phyloP scores from a whole-genome alignment of 2,113 vertebrate genomes.

The Corythornis cristatus region DNA sequence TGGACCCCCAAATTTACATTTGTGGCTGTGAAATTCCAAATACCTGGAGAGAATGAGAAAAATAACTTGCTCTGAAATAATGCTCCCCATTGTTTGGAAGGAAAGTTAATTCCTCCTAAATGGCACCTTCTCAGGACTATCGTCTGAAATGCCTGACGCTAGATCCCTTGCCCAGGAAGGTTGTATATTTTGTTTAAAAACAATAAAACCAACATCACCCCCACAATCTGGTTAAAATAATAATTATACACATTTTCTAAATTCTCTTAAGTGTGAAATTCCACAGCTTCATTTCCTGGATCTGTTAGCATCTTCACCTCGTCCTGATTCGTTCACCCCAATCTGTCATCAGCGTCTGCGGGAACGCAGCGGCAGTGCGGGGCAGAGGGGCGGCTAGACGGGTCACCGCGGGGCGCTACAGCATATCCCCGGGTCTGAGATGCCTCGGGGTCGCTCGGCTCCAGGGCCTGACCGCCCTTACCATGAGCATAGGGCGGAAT shows the following conservation, averaged over 20 bases:
- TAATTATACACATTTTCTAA: background rate
- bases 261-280: background rate
- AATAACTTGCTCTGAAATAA: background rate
- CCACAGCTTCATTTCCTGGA: background rate
- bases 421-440: background rate
- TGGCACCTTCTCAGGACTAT: background rate
- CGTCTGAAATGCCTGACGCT: accelerated
- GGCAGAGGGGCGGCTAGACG: background rate
- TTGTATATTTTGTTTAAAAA: background rate
- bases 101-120: background rate
- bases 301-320: background rate
- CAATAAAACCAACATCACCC: background rate
- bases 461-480: background rate
- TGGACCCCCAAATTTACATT: background rate
- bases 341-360: background rate
- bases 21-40: background rate
- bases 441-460: background rate
- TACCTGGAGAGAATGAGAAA: background rate
- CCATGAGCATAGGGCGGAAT: accelerated
- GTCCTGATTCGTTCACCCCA: background rate
- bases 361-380: accelerated
- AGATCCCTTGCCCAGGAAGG: background rate
- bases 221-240: background rate
- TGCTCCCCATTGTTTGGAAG: background rate
- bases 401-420: background rate